Conservation (phyloP, 2,888 invertebrate species). For the Diloba caeruleocephala region DNA sequence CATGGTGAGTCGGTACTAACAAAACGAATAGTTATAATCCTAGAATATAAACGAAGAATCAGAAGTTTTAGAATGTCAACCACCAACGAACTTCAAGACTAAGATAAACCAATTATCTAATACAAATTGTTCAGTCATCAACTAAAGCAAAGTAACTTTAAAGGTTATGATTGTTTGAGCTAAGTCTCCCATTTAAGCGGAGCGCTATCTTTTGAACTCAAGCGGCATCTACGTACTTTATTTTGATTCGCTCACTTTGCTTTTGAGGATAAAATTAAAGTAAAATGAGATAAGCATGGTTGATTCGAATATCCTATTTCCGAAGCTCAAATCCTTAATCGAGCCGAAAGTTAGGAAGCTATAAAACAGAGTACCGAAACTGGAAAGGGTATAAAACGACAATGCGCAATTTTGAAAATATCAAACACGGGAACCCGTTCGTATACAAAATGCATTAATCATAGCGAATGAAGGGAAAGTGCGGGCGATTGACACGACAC, state of each 20-base stretch:
- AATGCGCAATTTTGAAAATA: conserved; percentile 13
- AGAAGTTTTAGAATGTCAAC: conserved; percentile 1
- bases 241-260: conserved; percentile 12
- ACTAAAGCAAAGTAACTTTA: conserved; percentile 7
- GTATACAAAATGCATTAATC: conserved; percentile 25
- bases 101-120: conserved; percentile 2
- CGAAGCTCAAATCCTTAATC: conserved; percentile 10
- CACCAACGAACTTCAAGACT: conserved; percentile 4
- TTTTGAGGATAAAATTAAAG: conserved; percentile 10
- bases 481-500: conserved; percentile 38
- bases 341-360: conserved; percentile 8
- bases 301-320: conserved; percentile 14
- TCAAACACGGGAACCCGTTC: conserved; percentile 7
- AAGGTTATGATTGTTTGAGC: conserved; percentile 12
- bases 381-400: background rate
- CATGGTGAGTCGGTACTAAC: too few relatives aligned
- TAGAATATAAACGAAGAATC: background rate
- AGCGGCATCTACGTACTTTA: conserved; percentile 15
- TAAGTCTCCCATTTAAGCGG: background rate
- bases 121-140: conserved; percentile 10
- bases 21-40: too few relatives aligned
- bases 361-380: conserved; percentile 8
- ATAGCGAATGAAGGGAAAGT: conserved; percentile 18
- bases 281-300: conserved; percentile 20
- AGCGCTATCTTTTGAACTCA: conserved; percentile 23